These are phyloP conservation scores for Spilosoma lubricipeda DNA, from an alignment of 2,888 invertebrate species.

Conservation along the genomic window DNA sequence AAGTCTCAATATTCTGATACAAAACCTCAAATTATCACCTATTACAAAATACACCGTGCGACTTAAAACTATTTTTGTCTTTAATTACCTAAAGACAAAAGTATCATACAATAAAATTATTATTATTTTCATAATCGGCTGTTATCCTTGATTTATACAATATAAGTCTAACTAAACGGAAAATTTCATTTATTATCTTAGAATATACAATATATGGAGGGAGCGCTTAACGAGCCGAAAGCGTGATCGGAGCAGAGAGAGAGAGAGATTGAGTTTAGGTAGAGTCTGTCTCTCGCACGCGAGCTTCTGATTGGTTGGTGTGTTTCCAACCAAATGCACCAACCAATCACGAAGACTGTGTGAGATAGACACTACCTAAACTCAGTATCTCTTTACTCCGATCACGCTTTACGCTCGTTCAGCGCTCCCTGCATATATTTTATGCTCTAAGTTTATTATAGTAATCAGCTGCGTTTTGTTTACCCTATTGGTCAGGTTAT, in stretches of 20 bases:
- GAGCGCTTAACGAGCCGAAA: too few relatives aligned
- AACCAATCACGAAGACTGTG: too few relatives aligned
- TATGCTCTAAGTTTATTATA: not conserved
- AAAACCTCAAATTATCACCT: slow-evolving; percentile 16
- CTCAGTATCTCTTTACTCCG: too few relatives aligned
- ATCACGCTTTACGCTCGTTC: too few relatives aligned
- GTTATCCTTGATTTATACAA: slow-evolving; percentile 26
- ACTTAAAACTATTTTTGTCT: slow-evolving; percentile 33
- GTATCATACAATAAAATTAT: slow-evolving; percentile 28
- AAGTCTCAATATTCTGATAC: slow-evolving; percentile 2
- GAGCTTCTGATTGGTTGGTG: too few relatives aligned
- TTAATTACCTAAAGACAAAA: slow-evolving; percentile 20
- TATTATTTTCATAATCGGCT: slow-evolving; percentile 16
- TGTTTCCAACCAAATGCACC: too few relatives aligned
- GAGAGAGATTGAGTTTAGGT: too few relatives aligned
- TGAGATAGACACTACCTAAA: too few relatives aligned
- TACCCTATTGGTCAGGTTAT: slow-evolving; percentile 36
- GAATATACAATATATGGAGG: too few relatives aligned
- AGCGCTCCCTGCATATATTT: too few relatives aligned
- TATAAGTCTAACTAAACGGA: slow-evolving; percentile 23
- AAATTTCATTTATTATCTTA: slow-evolving; percentile 36
- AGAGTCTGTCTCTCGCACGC: too few relatives aligned
- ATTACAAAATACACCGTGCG: slow-evolving; percentile 28
- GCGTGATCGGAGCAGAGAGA: too few relatives aligned
- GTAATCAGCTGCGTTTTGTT: slow-evolving; percentile 43